A percentile compares a stretch with the other conserved stretches of the same genome.
Evolutionary conservation across 2,113 vertebrate genomes (phyloP).

Genomic region (Thunnus maccoyii): DNA sequence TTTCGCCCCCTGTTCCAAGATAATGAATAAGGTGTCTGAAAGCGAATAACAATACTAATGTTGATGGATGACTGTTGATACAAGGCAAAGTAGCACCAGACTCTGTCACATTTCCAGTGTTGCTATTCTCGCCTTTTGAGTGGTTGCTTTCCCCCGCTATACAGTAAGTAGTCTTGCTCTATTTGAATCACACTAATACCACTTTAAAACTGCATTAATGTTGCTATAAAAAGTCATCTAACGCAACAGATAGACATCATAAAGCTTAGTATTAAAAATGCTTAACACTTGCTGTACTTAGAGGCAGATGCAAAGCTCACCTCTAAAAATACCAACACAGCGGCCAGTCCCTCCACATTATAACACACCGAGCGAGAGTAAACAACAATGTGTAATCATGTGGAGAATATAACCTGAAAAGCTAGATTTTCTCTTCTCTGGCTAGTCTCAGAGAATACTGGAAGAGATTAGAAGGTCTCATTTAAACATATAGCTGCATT

Average conservation of each 20-base stretch:
- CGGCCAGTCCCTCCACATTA: neutral
- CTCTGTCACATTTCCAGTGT: conserved; percentile 64
- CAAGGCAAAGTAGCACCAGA: conserved; percentile 43
- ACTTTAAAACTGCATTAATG: conserved; percentile 63
- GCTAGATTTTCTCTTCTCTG: conserved; percentile 47
- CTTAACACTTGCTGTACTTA: conserved; percentile 28
- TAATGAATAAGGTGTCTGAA: conserved; percentile 75
- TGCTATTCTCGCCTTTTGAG: conserved; percentile 40
- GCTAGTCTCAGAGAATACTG: conserved; percentile 21
- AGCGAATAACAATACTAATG: conserved; percentile 73
- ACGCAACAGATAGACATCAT: conserved; percentile 33
- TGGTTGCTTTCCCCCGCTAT: conserved; percentile 1
- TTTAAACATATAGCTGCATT: conserved; percentile 68
- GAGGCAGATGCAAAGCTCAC: conserved; percentile 48
- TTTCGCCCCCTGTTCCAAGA: conserved; percentile 45
- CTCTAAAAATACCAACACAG: conserved; percentile 48
- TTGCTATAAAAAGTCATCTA: conserved; percentile 34
- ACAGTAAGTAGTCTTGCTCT: conserved; percentile 8
- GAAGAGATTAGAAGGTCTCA: conserved; percentile 65
- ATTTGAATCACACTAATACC: conserved; percentile 48
- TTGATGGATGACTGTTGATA: conserved; percentile 76
- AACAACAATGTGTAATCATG: conserved; percentile 39
- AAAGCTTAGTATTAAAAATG: conserved; percentile 52
- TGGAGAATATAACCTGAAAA: conserved; percentile 51
- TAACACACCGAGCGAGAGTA: conserved; percentile 18